Percentiles rank a stretch among this genome's conserved stretches.
These are phyloP conservation scores for Malurus alboscapulatus DNA, from an alignment of 2,113 vertebrate species.

Conservation along the genomic window DNA sequence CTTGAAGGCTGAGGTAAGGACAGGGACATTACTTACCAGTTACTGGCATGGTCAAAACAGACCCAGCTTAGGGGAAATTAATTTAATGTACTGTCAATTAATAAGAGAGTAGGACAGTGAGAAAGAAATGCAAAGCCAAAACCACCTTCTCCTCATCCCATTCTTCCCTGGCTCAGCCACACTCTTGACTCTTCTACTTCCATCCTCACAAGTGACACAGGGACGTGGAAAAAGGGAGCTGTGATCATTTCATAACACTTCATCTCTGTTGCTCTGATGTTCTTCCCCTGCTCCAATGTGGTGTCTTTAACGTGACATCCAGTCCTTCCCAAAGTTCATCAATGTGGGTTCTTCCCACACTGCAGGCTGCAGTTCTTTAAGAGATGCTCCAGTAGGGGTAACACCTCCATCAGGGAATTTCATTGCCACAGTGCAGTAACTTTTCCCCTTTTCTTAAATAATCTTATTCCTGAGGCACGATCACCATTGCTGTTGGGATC, in stretches of 20 bases:
- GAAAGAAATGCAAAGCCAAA: background rate
- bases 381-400: background rate
- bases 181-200: background rate
- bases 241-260: background rate
- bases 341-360: background rate
- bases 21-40: background rate
- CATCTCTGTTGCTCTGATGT: background rate
- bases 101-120: background rate
- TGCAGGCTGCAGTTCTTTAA: background rate
- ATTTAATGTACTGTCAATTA: background rate
- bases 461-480: background rate
- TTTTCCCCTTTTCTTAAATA: background rate
- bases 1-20: background rate
- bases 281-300: rapidly evolving
- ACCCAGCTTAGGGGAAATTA: background rate
- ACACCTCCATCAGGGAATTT: background rate
- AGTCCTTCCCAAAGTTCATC: background rate
- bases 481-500: rapidly evolving
- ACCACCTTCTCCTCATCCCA: background rate
- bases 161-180: background rate
- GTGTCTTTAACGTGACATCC: rapidly evolving
- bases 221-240: background rate
- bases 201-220: background rate
- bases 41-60: background rate
- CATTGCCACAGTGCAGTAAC: background rate